Conservation (phyloP, 2,888 invertebrate species). For the Fragum whitleyi region DNA sequence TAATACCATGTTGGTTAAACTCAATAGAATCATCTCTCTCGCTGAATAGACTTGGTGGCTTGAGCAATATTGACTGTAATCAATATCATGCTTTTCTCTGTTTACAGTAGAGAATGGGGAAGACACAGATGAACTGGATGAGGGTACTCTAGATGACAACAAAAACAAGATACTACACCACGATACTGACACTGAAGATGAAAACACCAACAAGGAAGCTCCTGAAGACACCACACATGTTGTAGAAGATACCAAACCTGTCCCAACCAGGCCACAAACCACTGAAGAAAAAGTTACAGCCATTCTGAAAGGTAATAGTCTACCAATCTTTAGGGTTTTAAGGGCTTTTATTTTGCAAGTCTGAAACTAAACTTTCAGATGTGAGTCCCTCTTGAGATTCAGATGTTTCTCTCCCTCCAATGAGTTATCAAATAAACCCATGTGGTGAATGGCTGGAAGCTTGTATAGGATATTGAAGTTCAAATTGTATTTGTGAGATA, state of each 20-base stretch:
- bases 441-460: too few relatives aligned
- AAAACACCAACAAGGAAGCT: constrained; percentile 22
- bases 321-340: not conserved
- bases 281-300: constrained; percentile 60
- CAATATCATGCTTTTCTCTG: too few relatives aligned
- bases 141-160: constrained; percentile 59
- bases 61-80: too few relatives aligned
- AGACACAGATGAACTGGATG: constrained; percentile 59
- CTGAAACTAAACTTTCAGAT: too few relatives aligned
- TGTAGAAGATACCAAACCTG: constrained; percentile 14
- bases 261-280: constrained; percentile 27
- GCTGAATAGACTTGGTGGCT: too few relatives aligned
- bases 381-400: too few relatives aligned
- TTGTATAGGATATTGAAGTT: too few relatives aligned
- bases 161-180: constrained; percentile 53
- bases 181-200: constrained; percentile 33
- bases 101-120: constrained; percentile 70
- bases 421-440: too few relatives aligned
- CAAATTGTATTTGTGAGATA: too few relatives aligned
- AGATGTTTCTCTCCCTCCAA: too few relatives aligned
- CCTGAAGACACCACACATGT: not conserved
- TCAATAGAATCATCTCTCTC: too few relatives aligned
- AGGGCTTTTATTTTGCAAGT: not conserved
- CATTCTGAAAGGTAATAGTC: constrained; percentile 53
- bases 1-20: too few relatives aligned